Conservation (phyloP, 2,888 invertebrate genomes). For the Hydriomena furcata region DNA sequence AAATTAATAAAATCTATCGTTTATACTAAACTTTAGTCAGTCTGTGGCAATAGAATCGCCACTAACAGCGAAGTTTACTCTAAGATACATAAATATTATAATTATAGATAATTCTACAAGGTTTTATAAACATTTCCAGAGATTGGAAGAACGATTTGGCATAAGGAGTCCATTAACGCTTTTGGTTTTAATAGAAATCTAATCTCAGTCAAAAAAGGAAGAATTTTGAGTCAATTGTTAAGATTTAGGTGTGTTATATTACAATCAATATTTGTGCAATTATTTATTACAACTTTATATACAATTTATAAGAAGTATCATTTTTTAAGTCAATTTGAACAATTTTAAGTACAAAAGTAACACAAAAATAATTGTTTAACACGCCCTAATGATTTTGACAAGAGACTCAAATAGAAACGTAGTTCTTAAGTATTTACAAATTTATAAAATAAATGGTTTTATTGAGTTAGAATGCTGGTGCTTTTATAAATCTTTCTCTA, state of each 20-base stretch:
- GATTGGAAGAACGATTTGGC: constrained; percentile 65
- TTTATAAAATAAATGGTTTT: constrained; percentile 18
- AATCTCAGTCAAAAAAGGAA: constrained; percentile 45
- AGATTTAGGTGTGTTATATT: constrained; percentile 12
- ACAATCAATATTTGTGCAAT: constrained; percentile 6
- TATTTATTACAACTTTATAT: background rate
- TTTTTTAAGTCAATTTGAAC: background rate
- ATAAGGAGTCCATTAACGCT: constrained; percentile 55
- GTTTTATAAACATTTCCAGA: constrained; percentile 7
- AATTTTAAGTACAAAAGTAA: background rate
- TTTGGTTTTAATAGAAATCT: constrained; percentile 23
- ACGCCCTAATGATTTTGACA: constrained; percentile 21
- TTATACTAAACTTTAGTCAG: too few species aligned
- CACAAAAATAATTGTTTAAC: background rate
- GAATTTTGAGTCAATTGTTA: constrained; percentile 37
- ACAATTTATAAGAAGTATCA: background rate
- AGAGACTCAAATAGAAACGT: constrained; percentile 31
- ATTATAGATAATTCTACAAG: constrained; percentile 13
- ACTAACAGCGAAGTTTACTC: background rate
- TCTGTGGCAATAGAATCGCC: too few species aligned
- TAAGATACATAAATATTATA: constrained; percentile 5
- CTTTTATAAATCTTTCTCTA: constrained; percentile 9
- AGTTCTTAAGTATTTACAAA: constrained; percentile 17
- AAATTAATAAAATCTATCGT: too few species aligned
- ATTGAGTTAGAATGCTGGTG: constrained; percentile 31